Evolutionary conservation across 2,113 vertebrate species (phyloP), one percentile per base, ranked within the genome.

Genomic region (Amazona guildingii): DNA sequence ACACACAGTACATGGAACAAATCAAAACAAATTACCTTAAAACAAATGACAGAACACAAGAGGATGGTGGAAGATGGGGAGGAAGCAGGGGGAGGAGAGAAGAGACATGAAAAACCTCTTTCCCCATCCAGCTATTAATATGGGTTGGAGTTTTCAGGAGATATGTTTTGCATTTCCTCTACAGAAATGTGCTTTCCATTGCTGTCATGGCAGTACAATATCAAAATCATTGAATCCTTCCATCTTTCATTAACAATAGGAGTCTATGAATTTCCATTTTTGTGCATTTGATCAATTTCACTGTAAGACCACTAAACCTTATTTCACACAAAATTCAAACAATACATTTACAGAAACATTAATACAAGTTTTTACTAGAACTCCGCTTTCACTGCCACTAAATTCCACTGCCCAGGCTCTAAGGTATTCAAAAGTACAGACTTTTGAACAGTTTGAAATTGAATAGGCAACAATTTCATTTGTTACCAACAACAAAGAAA

Each of bases 341-440:
- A 51, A 68, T 10, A 25, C 16, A 85, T 90, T 85, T 89, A 92
- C 63, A 85, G 77, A 84, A 87, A 77, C 12, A 70, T 59, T 90
- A 94, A 77, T 67, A 72, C 91, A 73, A 83, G 35, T 13, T 93
- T 93, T 90, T 83, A 90, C 78, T 81, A 89, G 49, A 78, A 69
- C 68, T 39, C 15, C 33, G n/a, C 24, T 96, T 95, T 85, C 73
- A 33, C 55, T 90, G 31, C 70, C 62, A 90, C 61, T 90, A 93
- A 78, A 91, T 88, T 92, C 86, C 59, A 75, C 59, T 75, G 61
- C 62, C 74, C 11, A 5, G 15, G 44, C 66, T 75, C 91, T 57
- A 31, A 92, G 48, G 51, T 69, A 88, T 88, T 90, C 88, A 86
- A 74, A 51, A 70, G 33, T 29, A 69, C 59, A 78, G 68, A 33